Percentiles rank a stretch among this genome's conserved stretches.
Conservation (phyloP, 2,113 vertebrate genomes). For the Oncorhynchus mykiss region DNA sequence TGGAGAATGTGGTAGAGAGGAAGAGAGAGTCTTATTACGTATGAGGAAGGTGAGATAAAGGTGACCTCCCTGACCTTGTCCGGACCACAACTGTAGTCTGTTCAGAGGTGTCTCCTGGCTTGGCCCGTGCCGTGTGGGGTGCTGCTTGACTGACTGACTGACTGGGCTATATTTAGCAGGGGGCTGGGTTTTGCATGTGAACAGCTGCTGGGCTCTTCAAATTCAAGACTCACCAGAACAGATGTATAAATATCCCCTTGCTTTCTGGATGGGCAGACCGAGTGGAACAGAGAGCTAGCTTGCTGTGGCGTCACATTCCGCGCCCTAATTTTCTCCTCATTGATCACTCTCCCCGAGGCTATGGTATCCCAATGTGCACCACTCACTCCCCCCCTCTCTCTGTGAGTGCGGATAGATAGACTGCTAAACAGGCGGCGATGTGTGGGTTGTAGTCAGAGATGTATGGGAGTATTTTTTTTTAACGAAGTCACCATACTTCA, state of each 20-base stretch:
- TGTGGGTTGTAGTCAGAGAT: not conserved
- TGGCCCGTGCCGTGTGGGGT: not conserved
- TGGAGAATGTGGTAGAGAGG: not conserved
- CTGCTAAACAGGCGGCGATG: not conserved
- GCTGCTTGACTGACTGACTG: not conserved
- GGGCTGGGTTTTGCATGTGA: not conserved
- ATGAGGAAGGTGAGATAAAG: not conserved
- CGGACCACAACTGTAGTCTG: not conserved
- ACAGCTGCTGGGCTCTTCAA: conserved; percentile 22
- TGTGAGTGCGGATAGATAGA: not conserved
- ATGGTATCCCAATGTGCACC: conserved; percentile 23
- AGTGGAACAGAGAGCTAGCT: conserved; percentile 10
- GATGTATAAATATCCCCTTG: conserved; percentile 52
- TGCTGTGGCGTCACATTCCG: not conserved
- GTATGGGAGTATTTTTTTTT: not conserved
- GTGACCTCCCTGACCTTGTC: not conserved
- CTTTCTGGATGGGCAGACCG: not conserved
- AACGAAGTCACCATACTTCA: not conserved
- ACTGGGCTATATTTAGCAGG: conserved; percentile 13
- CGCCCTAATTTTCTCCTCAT: conserved; percentile 47
- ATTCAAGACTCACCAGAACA: conserved; percentile 47
- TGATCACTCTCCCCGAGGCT: conserved; percentile 22
- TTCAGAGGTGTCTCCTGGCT: not conserved
- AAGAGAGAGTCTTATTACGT: not conserved
- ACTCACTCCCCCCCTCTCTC: conserved; percentile 7